Base-by-base conservation (phyloP, 2,888 invertebrate genomes). In the Sarcophaga rosellei region DNA sequence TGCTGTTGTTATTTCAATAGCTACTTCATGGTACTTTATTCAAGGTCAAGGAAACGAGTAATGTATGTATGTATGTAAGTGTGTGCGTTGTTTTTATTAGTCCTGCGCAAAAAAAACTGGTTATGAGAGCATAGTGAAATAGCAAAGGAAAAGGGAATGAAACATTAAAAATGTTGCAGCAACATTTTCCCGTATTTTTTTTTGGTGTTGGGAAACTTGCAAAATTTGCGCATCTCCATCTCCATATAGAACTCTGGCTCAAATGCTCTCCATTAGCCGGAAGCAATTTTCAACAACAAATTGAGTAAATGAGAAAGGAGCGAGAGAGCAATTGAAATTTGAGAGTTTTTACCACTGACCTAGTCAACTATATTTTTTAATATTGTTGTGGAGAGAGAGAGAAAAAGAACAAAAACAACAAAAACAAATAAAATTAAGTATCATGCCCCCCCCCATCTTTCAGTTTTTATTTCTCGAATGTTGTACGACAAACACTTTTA, bases 21-120 rank as follows among this genome's bases (percentile, higher is more conserved):
- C 21, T 23, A 45, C 57, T 65, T 35, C 59, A 75, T 74, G 74
- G 73, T 21, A 65, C 68, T 73, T 62, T 53, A 74, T 80, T 84
- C 86, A 84, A 86, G 86, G 86, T 86, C 86, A 84, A 84, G 83
- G 83, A 86, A 81, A 86, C 79, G 65, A 75, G 63, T 75, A 59
- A 20, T 65, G 35, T 44, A 15, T 17, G 17, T 12, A 1, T 17
- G 15, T 17, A 3, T 17, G 25, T 25, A 47, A 17, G 2, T 68
- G 25, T 59, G 25, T 61, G 45, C 23, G 57, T 44, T 15, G 15
- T 57, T 10, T 59, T 15, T 59, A 20, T 6, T 15, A 66, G 79
- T 84, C 79, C 79, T 84, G 84, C 84, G 84, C 84, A 84, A 66
- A 53, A 45, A 25, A 45, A 77, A 82, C 82, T 82, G 72, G 82